phyloP scores from a whole-genome alignment of 2,888 invertebrate species.

The Notodromas monacha region DNA sequence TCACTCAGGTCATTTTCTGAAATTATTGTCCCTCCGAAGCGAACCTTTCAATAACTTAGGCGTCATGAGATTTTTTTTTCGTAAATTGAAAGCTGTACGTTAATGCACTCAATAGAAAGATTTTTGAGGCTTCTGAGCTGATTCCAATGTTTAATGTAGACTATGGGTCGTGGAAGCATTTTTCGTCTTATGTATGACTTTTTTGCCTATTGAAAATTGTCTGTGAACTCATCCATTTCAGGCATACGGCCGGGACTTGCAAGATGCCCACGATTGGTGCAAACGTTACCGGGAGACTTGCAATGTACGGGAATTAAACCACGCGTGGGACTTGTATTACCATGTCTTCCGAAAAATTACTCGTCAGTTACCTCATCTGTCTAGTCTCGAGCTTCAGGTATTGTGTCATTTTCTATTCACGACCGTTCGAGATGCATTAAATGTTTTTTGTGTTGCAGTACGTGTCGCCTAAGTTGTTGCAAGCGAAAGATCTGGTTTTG shows the following conservation, averaged over 20 bases:
- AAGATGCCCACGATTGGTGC: slow-evolving; percentile 85
- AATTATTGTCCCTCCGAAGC: neutral
- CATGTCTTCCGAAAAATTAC: slow-evolving; percentile 89
- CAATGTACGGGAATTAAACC: slow-evolving; percentile 63
- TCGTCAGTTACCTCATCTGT: slow-evolving; percentile 64
- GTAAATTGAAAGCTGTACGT: neutral
- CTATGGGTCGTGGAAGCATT: too few species aligned
- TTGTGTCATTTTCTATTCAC: slow-evolving; percentile 59
- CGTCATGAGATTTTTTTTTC: neutral
- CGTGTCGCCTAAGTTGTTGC: slow-evolving; percentile 29
- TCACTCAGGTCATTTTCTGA: slow-evolving; percentile 32
- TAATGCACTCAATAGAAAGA: too few species aligned
- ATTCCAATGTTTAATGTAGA: too few species aligned
- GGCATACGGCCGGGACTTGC: slow-evolving; percentile 74
- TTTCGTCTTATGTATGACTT: too few species aligned
- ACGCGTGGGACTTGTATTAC: slow-evolving; percentile 98
- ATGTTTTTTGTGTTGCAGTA: too few species aligned
- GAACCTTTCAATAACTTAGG: slow-evolving; percentile 5
- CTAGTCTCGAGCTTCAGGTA: slow-evolving; percentile 65
- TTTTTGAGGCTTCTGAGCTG: too few species aligned
- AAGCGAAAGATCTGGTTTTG: slow-evolving; percentile 64
- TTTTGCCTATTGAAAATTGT: too few species aligned
- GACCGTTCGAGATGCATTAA: too few species aligned
- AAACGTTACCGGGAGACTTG: slow-evolving; percentile 41
- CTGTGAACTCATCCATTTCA: too few species aligned